A percentile compares a stretch with the other conserved stretches of the same genome.
Conservation (phyloP, 2,888 invertebrate species). For the Aquatica leii region DNA sequence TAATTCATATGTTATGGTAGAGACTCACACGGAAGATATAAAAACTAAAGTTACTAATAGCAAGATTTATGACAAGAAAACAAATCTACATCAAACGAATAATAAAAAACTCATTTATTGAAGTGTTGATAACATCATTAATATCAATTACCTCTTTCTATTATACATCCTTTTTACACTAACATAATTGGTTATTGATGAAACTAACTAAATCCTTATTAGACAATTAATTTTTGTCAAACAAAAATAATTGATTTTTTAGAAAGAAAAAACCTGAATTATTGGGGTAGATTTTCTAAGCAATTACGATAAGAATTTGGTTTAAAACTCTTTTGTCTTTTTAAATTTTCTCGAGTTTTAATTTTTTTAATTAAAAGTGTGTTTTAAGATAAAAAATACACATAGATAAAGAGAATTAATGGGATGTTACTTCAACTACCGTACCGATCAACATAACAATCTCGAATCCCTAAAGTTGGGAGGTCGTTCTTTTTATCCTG, state of each 20-base stretch:
- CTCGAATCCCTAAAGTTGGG: conserved; percentile 5
- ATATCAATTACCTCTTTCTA: too few species aligned
- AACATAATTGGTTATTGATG: too few species aligned
- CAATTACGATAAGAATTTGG: too few species aligned
- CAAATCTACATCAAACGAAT: conserved; percentile 1
- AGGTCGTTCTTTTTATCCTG: conserved; percentile 8
- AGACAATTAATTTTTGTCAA: too few species aligned
- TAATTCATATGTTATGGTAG: conserved; percentile 53
- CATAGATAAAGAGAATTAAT: conserved; percentile 11
- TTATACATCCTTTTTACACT: too few species aligned
- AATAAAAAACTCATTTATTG: not conserved
- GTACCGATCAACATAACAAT: conserved; percentile 11
- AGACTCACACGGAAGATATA: conserved; percentile 47
- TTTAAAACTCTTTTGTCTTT: not conserved
- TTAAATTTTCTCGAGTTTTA: not conserved
- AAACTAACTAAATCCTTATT: not conserved
- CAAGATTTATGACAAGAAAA: conserved; percentile 22
- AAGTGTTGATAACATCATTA: not conserved
- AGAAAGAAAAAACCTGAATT: too few species aligned
- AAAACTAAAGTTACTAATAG: conserved; percentile 30
- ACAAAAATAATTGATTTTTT: too few species aligned
- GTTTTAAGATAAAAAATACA: conserved; percentile 10
- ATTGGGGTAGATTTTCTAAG: too few species aligned
- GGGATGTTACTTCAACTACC: conserved; percentile 12
- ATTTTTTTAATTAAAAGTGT: conserved; percentile 11